These are phyloP conservation scores for Ameiurus melas DNA, from an alignment of 2,113 vertebrate species.

Conservation along the genomic window DNA sequence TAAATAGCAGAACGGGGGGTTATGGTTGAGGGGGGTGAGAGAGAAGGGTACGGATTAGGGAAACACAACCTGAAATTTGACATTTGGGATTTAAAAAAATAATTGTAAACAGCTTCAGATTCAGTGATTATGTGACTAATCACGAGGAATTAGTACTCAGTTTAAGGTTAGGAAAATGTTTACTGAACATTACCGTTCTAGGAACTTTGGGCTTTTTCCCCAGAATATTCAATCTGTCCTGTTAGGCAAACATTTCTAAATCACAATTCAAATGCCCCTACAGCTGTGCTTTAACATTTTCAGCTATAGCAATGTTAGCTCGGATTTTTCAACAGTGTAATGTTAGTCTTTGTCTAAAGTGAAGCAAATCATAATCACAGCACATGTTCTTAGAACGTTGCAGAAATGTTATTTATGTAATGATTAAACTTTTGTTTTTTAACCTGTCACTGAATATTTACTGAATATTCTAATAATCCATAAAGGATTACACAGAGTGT, in stretches of 20 bases:
- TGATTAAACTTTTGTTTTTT: not conserved
- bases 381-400: not conserved
- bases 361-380: not conserved
- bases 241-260: not conserved
- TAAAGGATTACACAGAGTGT: no score
- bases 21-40: not conserved
- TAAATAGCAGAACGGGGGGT: constrained; percentile 5
- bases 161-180: not conserved
- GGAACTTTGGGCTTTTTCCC: not conserved
- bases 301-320: no score
- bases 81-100: not conserved
- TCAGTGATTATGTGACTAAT: not conserved
- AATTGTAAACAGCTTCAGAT: not conserved
- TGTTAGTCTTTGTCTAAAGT: not conserved
- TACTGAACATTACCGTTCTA: not conserved
- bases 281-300: not conserved
- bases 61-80: constrained; percentile 7
- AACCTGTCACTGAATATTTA: not conserved
- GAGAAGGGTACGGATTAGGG: not conserved
- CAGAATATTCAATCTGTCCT: no score
- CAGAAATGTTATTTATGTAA: not conserved
- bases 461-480: not conserved
- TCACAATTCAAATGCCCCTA: not conserved
- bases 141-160: not conserved
- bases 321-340: not conserved